Evolutionary conservation across 2,113 vertebrate species (phyloP), one percentile per base, ranked within the genome.

Genomic region (Equus quagga): DNA sequence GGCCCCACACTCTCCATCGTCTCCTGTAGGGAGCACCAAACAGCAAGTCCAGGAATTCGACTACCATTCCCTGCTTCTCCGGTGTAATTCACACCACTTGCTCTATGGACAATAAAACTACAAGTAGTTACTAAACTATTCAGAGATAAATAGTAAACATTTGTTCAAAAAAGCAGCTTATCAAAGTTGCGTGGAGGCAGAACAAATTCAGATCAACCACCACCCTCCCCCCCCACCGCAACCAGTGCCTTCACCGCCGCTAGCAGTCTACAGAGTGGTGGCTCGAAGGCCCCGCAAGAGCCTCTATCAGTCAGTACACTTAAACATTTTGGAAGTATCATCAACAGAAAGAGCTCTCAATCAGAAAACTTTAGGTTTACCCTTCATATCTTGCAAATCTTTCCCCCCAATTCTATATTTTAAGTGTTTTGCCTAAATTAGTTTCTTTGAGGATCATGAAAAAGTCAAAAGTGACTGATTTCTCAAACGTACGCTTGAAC

Each of bases 241-340:
- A 18, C 2, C 1, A 0, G 17, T 7, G n/a, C 10, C 9, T 33
- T 80, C 1, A 11, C 56, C 5, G 6, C 9, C 6, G 8, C 5
- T 8, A 4, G 56, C 21, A n/a, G 23, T 65, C 72, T 49, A 7
- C 2, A 72, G 33, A 12, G 8, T 33, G 6, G 13, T 17, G 60
- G 21, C 60, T 2, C 1, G 4, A 58, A 28, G 73, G 36, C 3
- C 23, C 19, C 36, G 17, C 1, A 1, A 0, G 8, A 70, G 33
- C 41, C 36, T 54, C 1, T 5, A 18, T 65, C 6, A 54, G 54
- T 51, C n/a, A 41, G 28, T 12, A 36, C 0, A 6, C 18, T 12
- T 46, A 4, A 83, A 89, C n/a, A 58, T 60, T 65, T 41, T 65
- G 33, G 41, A 89, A 49, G 44, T 62, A 69, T n/a, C 33, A 82